Evolutionary conservation across 2,888 invertebrate genomes (phyloP).

Genomic region (Dorcus hopei): DNA sequence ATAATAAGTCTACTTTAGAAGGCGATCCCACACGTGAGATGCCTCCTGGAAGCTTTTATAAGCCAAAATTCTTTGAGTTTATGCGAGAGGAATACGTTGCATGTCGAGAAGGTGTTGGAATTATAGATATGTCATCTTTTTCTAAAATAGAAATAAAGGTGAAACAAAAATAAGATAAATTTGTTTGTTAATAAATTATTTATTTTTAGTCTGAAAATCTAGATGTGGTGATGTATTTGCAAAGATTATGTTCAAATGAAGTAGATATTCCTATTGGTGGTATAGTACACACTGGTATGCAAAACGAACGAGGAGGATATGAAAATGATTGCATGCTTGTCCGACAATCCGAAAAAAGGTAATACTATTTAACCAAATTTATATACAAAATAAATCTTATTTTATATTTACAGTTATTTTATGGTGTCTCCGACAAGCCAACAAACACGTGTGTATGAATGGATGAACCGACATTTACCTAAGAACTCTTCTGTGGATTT

Average conservation of each 20-base stretch:
- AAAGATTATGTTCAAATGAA: constrained; percentile 65
- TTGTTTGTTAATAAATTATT: too few relatives aligned
- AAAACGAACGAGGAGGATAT: constrained; percentile 66
- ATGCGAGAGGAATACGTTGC: constrained; percentile 70
- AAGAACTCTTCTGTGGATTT: constrained; percentile 58
- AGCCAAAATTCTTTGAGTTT: constrained; percentile 66
- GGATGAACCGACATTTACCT: constrained; percentile 66
- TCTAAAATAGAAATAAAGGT: constrained; percentile 73
- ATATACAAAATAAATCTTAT: neutral
- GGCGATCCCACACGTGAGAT: constrained; percentile 53
- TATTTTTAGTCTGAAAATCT: constrained; percentile 54
- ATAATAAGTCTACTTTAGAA: constrained; percentile 35
- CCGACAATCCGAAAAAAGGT: constrained; percentile 58
- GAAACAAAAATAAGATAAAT: constrained; percentile 23
- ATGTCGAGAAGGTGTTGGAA: constrained; percentile 71
- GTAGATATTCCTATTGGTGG: constrained; percentile 62
- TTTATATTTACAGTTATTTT: constrained; percentile 55
- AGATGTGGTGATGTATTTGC: constrained; percentile 62
- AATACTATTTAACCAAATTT: constrained; percentile 8
- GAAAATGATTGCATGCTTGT: constrained; percentile 74
- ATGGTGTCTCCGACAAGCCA: constrained; percentile 79
- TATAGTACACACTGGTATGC: constrained; percentile 69
- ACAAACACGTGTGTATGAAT: constrained; percentile 68
- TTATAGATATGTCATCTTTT: constrained; percentile 77
- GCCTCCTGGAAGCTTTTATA: constrained; percentile 63